Evolutionary conservation across 2,888 invertebrate species (phyloP).

Genomic region (Pristionchus maxplancki): DNA sequence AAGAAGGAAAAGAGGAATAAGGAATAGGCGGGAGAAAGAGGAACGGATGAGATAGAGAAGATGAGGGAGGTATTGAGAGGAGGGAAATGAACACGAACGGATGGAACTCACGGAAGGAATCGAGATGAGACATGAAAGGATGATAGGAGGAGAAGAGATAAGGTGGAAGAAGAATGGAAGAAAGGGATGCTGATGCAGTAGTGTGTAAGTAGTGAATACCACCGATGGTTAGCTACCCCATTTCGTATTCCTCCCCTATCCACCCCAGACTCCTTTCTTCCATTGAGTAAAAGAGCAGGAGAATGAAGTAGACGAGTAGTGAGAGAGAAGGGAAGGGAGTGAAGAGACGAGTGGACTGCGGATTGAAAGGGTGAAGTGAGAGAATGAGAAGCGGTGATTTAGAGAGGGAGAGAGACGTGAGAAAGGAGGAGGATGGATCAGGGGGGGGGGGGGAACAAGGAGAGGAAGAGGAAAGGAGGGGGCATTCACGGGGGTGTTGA

Average conservation of each 20-base stretch:
- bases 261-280: conserved; percentile 43
- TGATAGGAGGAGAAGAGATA: not conserved
- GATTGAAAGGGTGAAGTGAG: conserved; percentile 39
- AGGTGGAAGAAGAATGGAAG: not conserved
- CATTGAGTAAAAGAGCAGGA: conserved; percentile 44
- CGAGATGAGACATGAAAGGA: not conserved
- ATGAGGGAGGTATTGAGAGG: conserved; percentile 53
- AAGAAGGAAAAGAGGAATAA: conserved; percentile 11
- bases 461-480: not conserved
- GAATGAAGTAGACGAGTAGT: conserved; percentile 31
- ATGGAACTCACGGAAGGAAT: conserved; percentile 35
- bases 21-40: conserved; percentile 14
- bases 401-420: conserved; percentile 34
- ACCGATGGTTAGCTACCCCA: conserved; percentile 42
- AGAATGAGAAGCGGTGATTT: conserved; percentile 46
- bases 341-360: not conserved
- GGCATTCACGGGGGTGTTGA: not conserved
- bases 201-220: conserved; percentile 20
- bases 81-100: conserved; percentile 45
- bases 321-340: conserved; percentile 20
- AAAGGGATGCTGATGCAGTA: not conserved
- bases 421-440: conserved; percentile 1
- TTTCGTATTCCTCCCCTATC: conserved; percentile 36
- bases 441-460: not conserved
- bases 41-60: conserved; percentile 51